These are phyloP conservation scores for Motacilla alba DNA, from an alignment of 2,113 vertebrate species.

Conservation along the genomic window DNA sequence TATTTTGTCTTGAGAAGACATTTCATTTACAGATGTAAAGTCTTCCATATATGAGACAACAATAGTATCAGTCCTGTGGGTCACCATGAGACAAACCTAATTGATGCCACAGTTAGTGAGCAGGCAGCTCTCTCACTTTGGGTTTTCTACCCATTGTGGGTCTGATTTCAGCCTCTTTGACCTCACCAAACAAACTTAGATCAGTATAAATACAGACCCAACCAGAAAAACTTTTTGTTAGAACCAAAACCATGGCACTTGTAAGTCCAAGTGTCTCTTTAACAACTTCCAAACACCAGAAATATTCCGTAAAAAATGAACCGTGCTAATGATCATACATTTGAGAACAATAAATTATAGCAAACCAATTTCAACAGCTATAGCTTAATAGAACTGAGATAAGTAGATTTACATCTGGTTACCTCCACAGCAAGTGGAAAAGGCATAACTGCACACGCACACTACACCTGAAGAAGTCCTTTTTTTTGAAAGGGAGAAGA, in stretches of 20 bases:
- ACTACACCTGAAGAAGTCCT: not conserved
- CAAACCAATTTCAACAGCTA: not conserved
- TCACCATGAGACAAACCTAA: not conserved
- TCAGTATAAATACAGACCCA: not conserved
- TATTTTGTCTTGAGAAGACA: not conserved
- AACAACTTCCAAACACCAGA: not conserved
- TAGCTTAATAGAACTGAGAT: not conserved
- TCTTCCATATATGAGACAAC: fast-evolving
- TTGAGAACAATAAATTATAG: not conserved
- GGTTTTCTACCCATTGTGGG: not conserved
- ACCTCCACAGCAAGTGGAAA: not conserved
- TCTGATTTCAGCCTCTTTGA: not conserved
- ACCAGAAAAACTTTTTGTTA: not conserved
- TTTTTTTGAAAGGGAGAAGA: not conserved
- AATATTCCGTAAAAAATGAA: conserved; percentile 1
- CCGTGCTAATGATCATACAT: not conserved
- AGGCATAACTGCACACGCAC: fast-evolving
- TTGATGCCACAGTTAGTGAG: not conserved
- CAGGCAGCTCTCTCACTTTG: not conserved
- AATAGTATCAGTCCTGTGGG: not conserved
- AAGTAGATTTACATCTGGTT: not conserved
- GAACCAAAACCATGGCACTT: not conserved
- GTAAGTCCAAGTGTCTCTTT: not conserved
- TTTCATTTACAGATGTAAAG: not conserved
- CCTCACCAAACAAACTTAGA: not conserved